Evolutionary conservation across 2,113 vertebrate species (phyloP).

Genomic region (Pampusana beccarii): DNA sequence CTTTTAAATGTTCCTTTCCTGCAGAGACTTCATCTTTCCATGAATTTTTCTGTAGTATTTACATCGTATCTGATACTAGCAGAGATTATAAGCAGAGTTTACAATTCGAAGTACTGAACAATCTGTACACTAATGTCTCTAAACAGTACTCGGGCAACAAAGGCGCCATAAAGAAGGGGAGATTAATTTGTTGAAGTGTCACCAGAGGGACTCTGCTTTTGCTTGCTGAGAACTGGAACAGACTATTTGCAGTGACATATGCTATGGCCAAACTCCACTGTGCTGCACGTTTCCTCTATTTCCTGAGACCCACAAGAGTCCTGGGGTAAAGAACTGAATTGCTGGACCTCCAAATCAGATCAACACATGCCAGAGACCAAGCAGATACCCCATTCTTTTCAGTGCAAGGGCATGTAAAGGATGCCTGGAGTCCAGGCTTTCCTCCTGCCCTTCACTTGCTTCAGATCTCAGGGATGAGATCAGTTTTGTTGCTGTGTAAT

Average conservation of each 20-base stretch:
- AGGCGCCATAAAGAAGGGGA: not conserved
- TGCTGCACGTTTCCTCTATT: not conserved
- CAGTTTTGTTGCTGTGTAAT: not conserved
- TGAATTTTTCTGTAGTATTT: slow-evolving; percentile 4
- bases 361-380: not conserved
- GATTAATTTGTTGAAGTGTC: not conserved
- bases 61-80: accelerated
- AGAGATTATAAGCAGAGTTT: not conserved
- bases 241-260: not conserved
- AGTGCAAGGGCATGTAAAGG: not conserved
- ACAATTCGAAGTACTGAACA: not conserved
- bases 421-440: not conserved
- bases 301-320: not conserved
- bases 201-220: not conserved
- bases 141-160: not conserved
- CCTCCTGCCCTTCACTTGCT: not conserved
- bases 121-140: not conserved
- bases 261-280: not conserved
- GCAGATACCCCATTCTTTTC: not conserved
- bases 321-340: not conserved
- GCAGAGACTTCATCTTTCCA: not conserved
- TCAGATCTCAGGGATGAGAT: not conserved
- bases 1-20: not conserved
- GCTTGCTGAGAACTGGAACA: accelerated
- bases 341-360: not conserved